Base-by-base conservation (phyloP, 2,113 vertebrate species). In the Colossoma macropomum region DNA sequence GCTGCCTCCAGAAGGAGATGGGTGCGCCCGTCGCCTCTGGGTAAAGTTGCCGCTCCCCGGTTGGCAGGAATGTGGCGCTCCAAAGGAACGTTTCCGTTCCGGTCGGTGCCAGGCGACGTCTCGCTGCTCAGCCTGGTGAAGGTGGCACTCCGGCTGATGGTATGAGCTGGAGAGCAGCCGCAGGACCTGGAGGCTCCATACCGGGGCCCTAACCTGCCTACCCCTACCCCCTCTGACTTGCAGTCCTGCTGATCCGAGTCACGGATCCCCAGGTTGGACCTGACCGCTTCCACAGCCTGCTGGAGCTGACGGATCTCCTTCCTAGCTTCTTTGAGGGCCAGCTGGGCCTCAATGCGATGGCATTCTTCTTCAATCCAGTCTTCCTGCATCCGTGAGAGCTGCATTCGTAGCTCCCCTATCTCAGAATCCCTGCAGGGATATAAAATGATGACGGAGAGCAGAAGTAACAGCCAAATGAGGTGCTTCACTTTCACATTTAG, bases 351-450 rank as follows among this genome's bases (percentile, higher is more conserved):
- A 85, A 99, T 96, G 0, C 98, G 97, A 84, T 99, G 97, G 56
- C 98, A 99, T 63, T 99, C 98, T 90, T 98, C 98, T 89, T 99
- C 97, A 0, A 99, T 97, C 98, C 98, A 99, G 90, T 99, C 98
- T 82, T 99, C 98, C 87, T 98, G 97, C 98, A 99, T 99, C 89
- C 96, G 92, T 0, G 96, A 96, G 81, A 99, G 93, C 89, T 98
- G 98, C 0, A 89, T 93, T 89, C 96, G 96, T 85, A 99, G 90
- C 86, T 97, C 97, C 16, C 97, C 97, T 0, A 99, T 96, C 93
- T 99, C 97, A 0, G 93, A 93, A 82, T 98, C 98, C 90, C 98
- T 99, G 92, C 0, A 3, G 25, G 48, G 41, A 52, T 12, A 9
- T 17, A 74, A 27, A 32, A 81, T 13, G 28, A 74, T 9, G 41